Base-by-base conservation (phyloP, 2,113 vertebrate genomes). In the Oncorhynchus tshawytscha region DNA sequence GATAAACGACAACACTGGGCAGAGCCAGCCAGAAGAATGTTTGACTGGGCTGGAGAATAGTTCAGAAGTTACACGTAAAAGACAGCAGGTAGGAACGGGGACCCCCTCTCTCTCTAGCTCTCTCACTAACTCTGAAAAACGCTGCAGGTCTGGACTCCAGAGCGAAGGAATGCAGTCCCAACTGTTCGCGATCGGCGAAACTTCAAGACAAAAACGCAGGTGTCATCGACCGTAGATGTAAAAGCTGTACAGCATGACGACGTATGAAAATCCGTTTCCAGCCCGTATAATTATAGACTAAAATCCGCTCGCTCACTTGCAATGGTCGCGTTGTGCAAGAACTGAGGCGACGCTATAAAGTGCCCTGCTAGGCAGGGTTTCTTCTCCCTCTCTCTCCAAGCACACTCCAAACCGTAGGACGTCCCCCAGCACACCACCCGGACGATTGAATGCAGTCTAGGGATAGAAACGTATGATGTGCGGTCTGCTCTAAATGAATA, bases 121-220 rank as follows among this genome's bases (percentile, higher is more conserved):
- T 57, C 54, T 15, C 18, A 57, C 5, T 22, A n/a, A 20, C n/a
- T 73, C 31, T 39, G 72, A 60, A 18, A 54, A 54, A 73, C 72
- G 34, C 2, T 62, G n/a, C 62, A 8, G 31, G 60, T 48, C 34
- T 29, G 31, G 13, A 54, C 49, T 54, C 16, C 49, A 5, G 49
- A 16, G 27, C 20, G 73, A 24, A 48, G 67, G 71, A 70, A 59
- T 67, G 27, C 45, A 2, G 66, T 45, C 54, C 39, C 45, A 64
- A 60, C 67, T 72, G 34, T 51, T 24, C 57, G 18, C 5, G 45
- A 25, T 77, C 70, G 54, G 67, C 7, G 34, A 73, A 86, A 79
- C 74, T 83, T 72, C 78, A 5, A 67, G 67, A 25, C 25, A 20
- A 75, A 22, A 74, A 27, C 8, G 64, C 73, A 75, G 73, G 65